Evolutionary conservation across 2,113 vertebrate species (phyloP).

Genomic region (Guaruba guarouba): DNA sequence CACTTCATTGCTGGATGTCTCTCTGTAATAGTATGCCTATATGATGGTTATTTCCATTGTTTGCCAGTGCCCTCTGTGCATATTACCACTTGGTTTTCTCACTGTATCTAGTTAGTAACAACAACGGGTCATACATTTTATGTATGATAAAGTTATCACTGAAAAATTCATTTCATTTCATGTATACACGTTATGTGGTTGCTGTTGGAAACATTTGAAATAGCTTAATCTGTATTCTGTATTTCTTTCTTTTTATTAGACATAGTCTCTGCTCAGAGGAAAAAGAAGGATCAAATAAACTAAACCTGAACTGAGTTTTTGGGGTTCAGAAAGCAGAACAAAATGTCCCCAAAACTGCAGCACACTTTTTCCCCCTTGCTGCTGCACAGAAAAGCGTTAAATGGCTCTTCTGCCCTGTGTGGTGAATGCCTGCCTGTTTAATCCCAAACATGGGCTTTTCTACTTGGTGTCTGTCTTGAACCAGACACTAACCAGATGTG

Average conservation of each 20-base stretch:
- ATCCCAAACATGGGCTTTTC: constrained; percentile 36
- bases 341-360: background rate
- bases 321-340: background rate
- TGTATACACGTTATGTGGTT: background rate
- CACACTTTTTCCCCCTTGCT: fast-evolving
- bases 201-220: background rate
- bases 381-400: background rate
- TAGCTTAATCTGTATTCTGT: background rate
- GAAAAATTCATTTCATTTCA: background rate
- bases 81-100: background rate
- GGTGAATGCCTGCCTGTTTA: background rate
- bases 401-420: background rate
- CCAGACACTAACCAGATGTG: constrained; percentile 46
- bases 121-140: background rate
- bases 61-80: background rate
- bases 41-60: background rate
- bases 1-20: background rate
- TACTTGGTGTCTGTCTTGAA: background rate
- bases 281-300: background rate
- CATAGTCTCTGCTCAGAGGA: background rate
- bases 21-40: background rate
- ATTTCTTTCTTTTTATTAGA: background rate
- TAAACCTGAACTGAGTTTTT: background rate
- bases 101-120: background rate
- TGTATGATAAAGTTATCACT: background rate